Conservation (phyloP, 1,140 invertebrate genomes). For the Plodia interpunctella region DNA sequence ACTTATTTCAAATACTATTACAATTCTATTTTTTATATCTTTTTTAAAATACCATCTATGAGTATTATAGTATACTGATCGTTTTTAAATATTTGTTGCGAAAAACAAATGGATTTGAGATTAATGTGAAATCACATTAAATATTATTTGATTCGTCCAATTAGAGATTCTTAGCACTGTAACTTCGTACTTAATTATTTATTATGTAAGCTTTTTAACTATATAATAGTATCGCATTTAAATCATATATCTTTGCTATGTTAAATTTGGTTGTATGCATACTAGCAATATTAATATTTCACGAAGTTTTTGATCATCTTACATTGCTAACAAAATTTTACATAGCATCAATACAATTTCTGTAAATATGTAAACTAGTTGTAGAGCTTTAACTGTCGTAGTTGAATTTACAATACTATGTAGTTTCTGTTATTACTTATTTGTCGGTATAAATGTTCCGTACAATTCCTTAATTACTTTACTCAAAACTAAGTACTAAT, state of each 20-base stretch:
- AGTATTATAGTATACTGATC: background rate
- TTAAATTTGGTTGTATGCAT: constrained; percentile 33
- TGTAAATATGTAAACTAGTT: constrained; percentile 73
- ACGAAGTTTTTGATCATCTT: background rate
- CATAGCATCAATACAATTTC: constrained; percentile 42
- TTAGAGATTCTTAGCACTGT: constrained; percentile 54
- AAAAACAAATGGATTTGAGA: constrained; percentile 8
- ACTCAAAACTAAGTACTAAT: background rate
- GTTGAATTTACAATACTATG: constrained; percentile 11
- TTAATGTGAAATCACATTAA: constrained; percentile 12
- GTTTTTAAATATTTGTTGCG: background rate
- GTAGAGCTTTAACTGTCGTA: constrained; percentile 69
- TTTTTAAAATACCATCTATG: too few species aligned
- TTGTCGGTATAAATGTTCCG: constrained; percentile 10
- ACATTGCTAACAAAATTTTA: constrained; percentile 16
- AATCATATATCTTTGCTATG: constrained; percentile 35
- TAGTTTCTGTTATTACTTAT: constrained; percentile 33
- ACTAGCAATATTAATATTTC: too few species aligned
- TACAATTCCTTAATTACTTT: background rate
- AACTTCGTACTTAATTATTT: constrained; percentile 65
- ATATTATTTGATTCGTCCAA: constrained; percentile 48
- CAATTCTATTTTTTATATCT: too few species aligned
- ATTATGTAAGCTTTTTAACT: constrained; percentile 50
- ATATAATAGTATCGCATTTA: constrained; percentile 48
- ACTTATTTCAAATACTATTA: too few species aligned